A percentile compares a stretch with the other conserved stretches of the same genome.
Evolutionary conservation across 2,113 vertebrate species (phyloP).

Genomic region (Chionomys nivalis): DNA sequence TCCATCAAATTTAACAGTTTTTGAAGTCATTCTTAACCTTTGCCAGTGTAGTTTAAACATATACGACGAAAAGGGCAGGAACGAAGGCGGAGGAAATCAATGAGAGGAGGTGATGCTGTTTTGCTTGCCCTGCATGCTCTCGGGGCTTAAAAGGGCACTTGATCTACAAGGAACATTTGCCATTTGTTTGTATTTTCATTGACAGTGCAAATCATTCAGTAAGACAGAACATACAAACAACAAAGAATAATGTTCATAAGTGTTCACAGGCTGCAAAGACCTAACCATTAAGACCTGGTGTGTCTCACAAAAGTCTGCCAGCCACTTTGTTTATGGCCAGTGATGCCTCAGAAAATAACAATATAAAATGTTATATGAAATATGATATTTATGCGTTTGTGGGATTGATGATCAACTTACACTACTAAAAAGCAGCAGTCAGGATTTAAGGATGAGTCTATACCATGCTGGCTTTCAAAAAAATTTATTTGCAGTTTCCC

Average conservation of each 20-base stretch:
- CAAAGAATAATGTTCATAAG: neutral
- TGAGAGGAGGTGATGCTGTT: conserved; percentile 13
- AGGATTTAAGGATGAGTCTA: neutral
- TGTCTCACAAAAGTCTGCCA: neutral
- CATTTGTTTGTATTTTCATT: conserved; percentile 44
- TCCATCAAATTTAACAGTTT: conserved; percentile 53
- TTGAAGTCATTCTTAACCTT: conserved; percentile 67
- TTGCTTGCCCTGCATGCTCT: neutral
- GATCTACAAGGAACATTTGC: conserved; percentile 8
- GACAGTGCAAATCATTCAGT: neutral
- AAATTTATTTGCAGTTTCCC: neutral
- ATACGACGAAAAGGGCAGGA: conserved; percentile 50
- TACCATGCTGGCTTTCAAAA: neutral
- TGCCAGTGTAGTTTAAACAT: conserved; percentile 49
- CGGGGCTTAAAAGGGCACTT: conserved; percentile 31
- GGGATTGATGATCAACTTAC: neutral
- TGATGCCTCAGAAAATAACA: neutral
- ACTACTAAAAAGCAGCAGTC: neutral
- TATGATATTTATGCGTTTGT: neutral
- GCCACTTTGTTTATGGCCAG: neutral
- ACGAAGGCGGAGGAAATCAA: neutral
- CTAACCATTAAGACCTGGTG: neutral
- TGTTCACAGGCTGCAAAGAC: neutral
- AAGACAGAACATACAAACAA: neutral
- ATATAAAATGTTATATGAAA: neutral